These are phyloP conservation scores for Aulostomus chinensis DNA, from an alignment of 2,797 vertebrate species.

Conservation along the genomic window DNA sequence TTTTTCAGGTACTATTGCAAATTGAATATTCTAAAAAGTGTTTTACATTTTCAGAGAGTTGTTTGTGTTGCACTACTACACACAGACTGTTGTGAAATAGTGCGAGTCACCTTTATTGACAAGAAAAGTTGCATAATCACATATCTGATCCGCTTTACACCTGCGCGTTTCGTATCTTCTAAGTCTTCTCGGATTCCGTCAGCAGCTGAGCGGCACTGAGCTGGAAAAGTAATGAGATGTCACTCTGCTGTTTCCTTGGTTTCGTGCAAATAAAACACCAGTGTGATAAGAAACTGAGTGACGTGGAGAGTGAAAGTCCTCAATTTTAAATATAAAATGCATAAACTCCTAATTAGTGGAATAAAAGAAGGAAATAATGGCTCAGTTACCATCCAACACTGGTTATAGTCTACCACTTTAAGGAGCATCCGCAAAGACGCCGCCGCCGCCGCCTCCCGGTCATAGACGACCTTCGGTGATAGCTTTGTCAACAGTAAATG, in stretches of 20 bases:
- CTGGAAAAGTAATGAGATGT: rapidly evolving
- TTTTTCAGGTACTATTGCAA: no score
- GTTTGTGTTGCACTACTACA: no score
- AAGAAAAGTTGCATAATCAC: neutral
- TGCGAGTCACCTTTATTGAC: neutral
- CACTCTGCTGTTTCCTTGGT: slow-evolving; percentile 19
- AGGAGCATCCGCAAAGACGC: neutral
- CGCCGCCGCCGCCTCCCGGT: rapidly evolving
- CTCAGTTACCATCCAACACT: no score
- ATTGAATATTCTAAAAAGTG: no score
- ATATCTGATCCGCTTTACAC: neutral
- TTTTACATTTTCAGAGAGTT: no score
- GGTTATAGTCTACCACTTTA: neutral
- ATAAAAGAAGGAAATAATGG: no score
- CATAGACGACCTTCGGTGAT: slow-evolving; percentile 36
- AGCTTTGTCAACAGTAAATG: slow-evolving; percentile 50
- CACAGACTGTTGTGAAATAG: neutral
- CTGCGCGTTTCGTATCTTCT: neutral
- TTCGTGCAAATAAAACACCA: no score
- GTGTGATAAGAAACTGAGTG: no score
- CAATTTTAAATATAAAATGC: no score
- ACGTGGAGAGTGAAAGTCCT: no score
- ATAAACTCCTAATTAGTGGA: no score
- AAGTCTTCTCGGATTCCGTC: slow-evolving; percentile 2
- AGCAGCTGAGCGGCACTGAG: neutral